Percentiles rank a stretch among this genome's conserved stretches.
Conservation (phyloP, 1,140 invertebrate species). For the Bombus affinis region DNA sequence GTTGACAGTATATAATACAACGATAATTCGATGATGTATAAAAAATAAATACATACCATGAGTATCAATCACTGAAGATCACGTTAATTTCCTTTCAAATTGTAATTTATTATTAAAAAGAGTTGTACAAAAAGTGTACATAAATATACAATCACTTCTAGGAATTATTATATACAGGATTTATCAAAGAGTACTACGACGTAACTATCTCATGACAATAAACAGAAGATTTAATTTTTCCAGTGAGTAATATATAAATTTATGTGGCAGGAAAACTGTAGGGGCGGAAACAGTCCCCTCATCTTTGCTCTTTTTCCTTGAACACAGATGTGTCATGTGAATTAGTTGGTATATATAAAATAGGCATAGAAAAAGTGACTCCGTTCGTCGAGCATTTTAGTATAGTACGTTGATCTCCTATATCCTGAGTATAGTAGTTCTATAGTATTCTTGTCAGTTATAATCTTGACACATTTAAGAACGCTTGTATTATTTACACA, state of each 20-base stretch:
- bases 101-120: slow-evolving; percentile 22
- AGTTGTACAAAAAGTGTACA: slow-evolving; percentile 5
- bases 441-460: background rate
- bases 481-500: background rate
- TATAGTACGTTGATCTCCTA: background rate
- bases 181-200: background rate
- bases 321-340: slow-evolving; percentile 34
- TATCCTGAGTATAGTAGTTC: background rate
- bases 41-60: slow-evolving; percentile 56
- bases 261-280: slow-evolving; percentile 20
- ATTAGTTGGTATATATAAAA: slow-evolving; percentile 11
- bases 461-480: background rate
- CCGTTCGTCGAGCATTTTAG: background rate
- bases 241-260: background rate
- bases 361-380: slow-evolving; percentile 19
- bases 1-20: background rate
- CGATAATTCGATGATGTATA: background rate
- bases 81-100: slow-evolving; percentile 53
- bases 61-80: slow-evolving; percentile 42
- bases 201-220: slow-evolving; percentile 44
- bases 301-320: background rate
- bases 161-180: background rate
- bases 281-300: slow-evolving; percentile 31
- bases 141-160: slow-evolving; percentile 38
- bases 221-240: slow-evolving; percentile 4